A percentile compares a stretch with the other conserved stretches of the same genome.
Evolutionary conservation across 2,888 invertebrate species (phyloP).

Genomic region (Chrysolina americana): DNA sequence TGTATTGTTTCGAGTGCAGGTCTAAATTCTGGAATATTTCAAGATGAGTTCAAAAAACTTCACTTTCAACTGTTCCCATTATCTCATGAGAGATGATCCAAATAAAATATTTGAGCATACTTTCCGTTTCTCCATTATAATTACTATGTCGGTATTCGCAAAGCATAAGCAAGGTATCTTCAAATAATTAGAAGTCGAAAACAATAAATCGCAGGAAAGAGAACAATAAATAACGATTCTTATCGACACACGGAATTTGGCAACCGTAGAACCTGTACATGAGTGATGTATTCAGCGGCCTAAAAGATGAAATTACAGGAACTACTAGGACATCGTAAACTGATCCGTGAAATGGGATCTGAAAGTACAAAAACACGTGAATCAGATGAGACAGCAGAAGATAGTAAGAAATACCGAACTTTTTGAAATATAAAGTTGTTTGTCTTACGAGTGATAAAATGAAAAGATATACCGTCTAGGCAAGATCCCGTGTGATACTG

Average conservation of each 20-base stretch:
- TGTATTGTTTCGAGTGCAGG: no score
- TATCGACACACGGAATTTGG: slow-evolving; percentile 58
- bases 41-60: no score
- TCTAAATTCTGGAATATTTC: no score
- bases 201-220: slow-evolving; percentile 56
- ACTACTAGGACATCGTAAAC: slow-evolving; percentile 16
- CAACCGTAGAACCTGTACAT: slow-evolving; percentile 44
- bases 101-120: not conserved
- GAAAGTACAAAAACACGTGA: not conserved
- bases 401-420: not conserved
- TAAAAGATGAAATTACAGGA: slow-evolving; percentile 12
- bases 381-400: not conserved
- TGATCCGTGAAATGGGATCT: not conserved
- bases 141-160: slow-evolving; percentile 26
- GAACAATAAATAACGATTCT: slow-evolving; percentile 59
- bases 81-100: not conserved
- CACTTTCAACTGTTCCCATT: not conserved
- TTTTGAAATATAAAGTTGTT: no score
- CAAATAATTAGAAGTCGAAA: slow-evolving; percentile 48
- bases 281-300: slow-evolving; percentile 22
- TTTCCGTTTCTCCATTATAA: slow-evolving; percentile 7
- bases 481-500: no score
- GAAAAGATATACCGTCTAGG: no score
- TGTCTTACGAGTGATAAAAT: not conserved
- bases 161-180: slow-evolving; percentile 33